Evolutionary conservation across 2,888 invertebrate genomes (phyloP).

Genomic region (Sepiola atlantica): DNA sequence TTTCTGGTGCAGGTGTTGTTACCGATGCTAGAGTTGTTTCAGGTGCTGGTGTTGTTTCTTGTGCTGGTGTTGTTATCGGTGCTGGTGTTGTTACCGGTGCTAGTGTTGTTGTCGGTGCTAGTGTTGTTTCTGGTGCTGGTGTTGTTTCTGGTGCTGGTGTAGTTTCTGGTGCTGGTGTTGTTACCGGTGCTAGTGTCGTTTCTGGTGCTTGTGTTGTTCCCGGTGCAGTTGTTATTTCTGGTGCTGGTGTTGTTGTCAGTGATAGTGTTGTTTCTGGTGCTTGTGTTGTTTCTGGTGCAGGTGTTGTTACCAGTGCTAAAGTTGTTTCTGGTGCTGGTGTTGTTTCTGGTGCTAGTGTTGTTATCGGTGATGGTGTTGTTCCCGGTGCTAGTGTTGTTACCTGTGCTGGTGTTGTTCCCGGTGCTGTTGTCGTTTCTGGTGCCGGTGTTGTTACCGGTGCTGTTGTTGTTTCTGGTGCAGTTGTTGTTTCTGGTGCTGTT

Average conservation of each 20-base stretch:
- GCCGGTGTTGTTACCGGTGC: background rate
- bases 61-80: background rate
- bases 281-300: background rate
- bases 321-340: background rate
- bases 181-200: background rate
- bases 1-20: background rate
- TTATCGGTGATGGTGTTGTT: background rate
- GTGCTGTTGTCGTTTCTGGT: background rate
- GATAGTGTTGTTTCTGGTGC: background rate
- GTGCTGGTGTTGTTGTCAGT: background rate
- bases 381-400: background rate
- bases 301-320: background rate
- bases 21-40: background rate
- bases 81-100: background rate
- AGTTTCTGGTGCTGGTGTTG: background rate
- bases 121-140: background rate
- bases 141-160: background rate
- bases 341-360: background rate
- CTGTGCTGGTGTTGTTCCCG: too few relatives aligned
- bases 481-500: background rate
- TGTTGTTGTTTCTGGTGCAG: background rate
- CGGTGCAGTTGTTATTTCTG: background rate
- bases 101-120: background rate
- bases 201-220: background rate
- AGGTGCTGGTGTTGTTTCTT: background rate